A percentile compares a stretch with the other conserved stretches of the same genome.
Conservation (phyloP, 2,113 vertebrate species). For the Mus spicilegus region DNA sequence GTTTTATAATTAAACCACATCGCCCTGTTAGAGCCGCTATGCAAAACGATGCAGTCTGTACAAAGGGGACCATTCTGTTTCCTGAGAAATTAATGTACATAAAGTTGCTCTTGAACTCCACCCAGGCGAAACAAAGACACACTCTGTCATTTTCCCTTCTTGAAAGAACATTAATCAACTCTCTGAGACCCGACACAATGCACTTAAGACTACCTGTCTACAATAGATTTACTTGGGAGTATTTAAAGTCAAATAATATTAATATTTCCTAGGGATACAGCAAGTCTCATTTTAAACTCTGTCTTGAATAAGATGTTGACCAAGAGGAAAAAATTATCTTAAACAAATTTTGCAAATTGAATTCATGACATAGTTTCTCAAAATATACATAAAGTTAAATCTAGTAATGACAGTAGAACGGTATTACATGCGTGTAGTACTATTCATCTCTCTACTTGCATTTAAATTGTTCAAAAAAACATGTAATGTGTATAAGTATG, state of each 20-base stretch:
- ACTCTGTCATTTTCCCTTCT: background rate
- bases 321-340: background rate
- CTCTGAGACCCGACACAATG: background rate
- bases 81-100: background rate
- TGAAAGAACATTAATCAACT: background rate
- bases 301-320: background rate
- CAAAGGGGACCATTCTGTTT: no score
- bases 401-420: background rate
- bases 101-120: background rate
- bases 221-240: background rate
- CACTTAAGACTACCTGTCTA: background rate
- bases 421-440: background rate
- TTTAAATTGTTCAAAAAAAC: background rate
- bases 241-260: background rate
- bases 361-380: background rate
- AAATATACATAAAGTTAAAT: background rate
- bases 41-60: background rate
- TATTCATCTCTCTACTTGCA: background rate
- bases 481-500: background rate
- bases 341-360: background rate
- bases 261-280: background rate
- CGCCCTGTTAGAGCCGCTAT: background rate
- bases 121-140: background rate
- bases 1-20: background rate
- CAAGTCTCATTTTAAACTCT: slow-evolving; percentile 15